Evolutionary conservation across 2,888 invertebrate genomes (phyloP).

Genomic region (Anorthoa munda): DNA sequence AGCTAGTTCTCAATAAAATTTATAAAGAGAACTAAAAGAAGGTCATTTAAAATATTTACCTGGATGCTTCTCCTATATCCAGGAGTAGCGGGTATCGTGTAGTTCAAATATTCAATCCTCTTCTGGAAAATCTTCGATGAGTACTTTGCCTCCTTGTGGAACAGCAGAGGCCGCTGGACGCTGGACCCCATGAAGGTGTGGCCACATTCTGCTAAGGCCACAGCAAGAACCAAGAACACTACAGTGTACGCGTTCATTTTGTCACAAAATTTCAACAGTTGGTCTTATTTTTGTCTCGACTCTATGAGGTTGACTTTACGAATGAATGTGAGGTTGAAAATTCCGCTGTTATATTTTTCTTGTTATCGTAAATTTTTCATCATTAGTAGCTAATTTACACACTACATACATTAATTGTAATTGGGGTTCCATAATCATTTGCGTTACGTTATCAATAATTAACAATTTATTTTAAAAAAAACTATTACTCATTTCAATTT

Average conservation of each 20-base stretch:
- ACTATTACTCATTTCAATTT: no score
- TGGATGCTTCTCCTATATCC: conserved; percentile 70
- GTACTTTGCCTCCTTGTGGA: conserved; percentile 69
- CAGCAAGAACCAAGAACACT: conserved; percentile 63
- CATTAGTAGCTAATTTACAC: no score
- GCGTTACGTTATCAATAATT: no score
- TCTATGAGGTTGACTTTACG: not conserved
- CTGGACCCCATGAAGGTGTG: conserved; percentile 81
- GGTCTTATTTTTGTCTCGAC: not conserved
- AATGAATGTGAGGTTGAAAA: conserved; percentile 10
- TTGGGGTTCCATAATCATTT: conserved; percentile 20
- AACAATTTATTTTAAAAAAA: no score
- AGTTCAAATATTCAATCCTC: conserved; percentile 76
- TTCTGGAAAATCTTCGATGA: conserved; percentile 72
- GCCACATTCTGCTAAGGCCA: conserved; percentile 74
- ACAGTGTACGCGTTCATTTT: conserved; percentile 70
- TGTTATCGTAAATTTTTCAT: conserved; percentile 17
- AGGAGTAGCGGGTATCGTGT: conserved; percentile 65
- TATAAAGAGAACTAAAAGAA: not conserved
- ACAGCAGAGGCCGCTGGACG: conserved; percentile 70
- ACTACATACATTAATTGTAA: no score
- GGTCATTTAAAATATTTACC: conserved; percentile 34
- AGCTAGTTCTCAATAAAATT: no score
- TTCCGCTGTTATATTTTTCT: conserved; percentile 11
- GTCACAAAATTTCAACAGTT: not conserved